These are phyloP conservation scores for Brachyptera putata DNA, from an alignment of 2,888 invertebrate genomes.

Conservation along the genomic window DNA sequence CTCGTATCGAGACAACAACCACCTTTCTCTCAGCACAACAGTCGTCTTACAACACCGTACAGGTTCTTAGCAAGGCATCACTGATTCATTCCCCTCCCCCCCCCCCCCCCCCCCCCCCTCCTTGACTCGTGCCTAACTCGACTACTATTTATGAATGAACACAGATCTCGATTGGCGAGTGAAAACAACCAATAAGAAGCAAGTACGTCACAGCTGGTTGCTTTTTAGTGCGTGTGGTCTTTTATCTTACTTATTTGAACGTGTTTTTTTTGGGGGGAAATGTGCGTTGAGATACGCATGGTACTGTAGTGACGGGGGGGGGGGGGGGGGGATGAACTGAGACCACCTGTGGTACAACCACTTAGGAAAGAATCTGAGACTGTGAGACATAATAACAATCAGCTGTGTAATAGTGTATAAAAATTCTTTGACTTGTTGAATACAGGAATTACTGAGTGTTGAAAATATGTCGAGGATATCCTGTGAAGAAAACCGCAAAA, in stretches of 20 bases:
- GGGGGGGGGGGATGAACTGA: not conserved
- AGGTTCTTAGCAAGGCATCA: not conserved
- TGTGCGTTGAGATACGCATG: not conserved
- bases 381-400: not conserved
- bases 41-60: not conserved
- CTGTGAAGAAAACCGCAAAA: slow-evolving; percentile 10
- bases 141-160: slow-evolving; percentile 28
- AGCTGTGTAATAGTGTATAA: no score
- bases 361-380: not conserved
- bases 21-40: not conserved
- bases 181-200: slow-evolving; percentile 21
- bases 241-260: not conserved
- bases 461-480: not conserved
- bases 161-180: slow-evolving; percentile 14
- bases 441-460: not conserved
- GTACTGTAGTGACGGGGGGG: no score
- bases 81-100: slow-evolving; percentile 13
- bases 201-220: slow-evolving; percentile 1
- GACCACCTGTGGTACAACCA: slow-evolving; percentile 6
- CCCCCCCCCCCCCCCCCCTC: not conserved
- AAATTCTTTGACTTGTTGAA: not conserved
- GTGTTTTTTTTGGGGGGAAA: not conserved
- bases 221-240: slow-evolving; percentile 23
- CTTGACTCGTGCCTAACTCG: slow-evolving; percentile 21
- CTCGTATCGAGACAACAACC: no score